Conservation (phyloP, 2,888 invertebrate species). For the Pollenia angustigena region DNA sequence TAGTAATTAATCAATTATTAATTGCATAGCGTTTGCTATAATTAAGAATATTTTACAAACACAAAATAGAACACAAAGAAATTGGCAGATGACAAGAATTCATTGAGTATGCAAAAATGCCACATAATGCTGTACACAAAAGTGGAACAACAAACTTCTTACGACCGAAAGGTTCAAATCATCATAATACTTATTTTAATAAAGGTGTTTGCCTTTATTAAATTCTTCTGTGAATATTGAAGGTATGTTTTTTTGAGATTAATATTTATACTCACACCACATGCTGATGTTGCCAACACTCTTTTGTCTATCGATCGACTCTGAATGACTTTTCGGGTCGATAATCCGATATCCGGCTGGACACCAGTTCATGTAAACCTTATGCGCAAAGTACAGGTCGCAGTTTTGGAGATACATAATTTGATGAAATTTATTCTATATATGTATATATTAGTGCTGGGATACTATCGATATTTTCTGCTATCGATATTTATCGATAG, state of each 20-base stretch:
- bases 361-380: too few species aligned
- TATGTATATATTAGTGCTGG: too few species aligned
- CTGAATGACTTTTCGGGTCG: too few species aligned
- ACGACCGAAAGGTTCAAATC: neutral
- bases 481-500: too few species aligned
- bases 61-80: neutral
- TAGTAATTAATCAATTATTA: slow-evolving; percentile 3
- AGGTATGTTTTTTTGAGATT: slow-evolving; percentile 17
- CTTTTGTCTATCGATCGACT: too few species aligned
- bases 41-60: neutral
- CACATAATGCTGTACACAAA: slow-evolving; percentile 33
- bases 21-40: slow-evolving; percentile 3
- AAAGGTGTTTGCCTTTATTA: slow-evolving; percentile 21
- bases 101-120: slow-evolving; percentile 21
- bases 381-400: too few species aligned
- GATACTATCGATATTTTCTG: too few species aligned
- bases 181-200: neutral
- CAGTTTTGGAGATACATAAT: too few species aligned
- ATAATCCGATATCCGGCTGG: too few species aligned
- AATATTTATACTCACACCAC: too few species aligned
- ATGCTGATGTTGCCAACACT: too few species aligned
- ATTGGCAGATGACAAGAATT: neutral
- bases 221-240: slow-evolving; percentile 15
- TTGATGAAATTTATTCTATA: too few species aligned
- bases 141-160: slow-evolving; percentile 1